Evolutionary conservation across 2,797 vertebrate species (phyloP), one percentile per base, ranked within the genome.

Genomic region (Phrynocephalus guinanensis): DNA sequence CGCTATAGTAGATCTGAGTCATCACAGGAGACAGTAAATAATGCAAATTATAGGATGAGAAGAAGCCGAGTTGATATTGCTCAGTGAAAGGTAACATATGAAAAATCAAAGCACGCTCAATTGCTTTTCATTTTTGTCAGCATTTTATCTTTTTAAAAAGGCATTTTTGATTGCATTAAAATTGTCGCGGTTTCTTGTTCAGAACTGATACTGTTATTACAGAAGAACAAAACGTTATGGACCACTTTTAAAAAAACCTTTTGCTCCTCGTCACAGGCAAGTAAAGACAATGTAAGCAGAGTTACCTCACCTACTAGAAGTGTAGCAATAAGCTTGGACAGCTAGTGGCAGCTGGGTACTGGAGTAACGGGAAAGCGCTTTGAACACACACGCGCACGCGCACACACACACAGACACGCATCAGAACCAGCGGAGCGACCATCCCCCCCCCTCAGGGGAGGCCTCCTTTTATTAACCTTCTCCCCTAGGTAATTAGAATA

Each of bases 31-130:
- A 88, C 48, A 63, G 26, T 28, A 85, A 75, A 33, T 71, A 90
- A 72, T 52, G 84, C 63, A 79, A 82, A 88, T 79, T 85, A 67
- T 30, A 89, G 50, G 85, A 83, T 44, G 68, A 48, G 33, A 82
- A 15, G n/a, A 63, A 63, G 63, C 70, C 38, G 72, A 68, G 52
- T 63, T 88, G 26, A 3, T 84, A 76, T 56, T 33, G 44, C 60
- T 60, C 30, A 78, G 20, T 26, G 44, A 44, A 79, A 79, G 6
- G 3, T 1, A 83, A 84, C 79, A n/a, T 81, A 30, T 52, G 52
- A 76, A 78, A 48, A 77, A 56, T 9, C 81, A 66, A 87, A 83
- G 82, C 38, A 78, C 22, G 28, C 10, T 6, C 3, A 82, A 88
- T 24, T 33, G 76, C 30, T 79, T 71, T 77, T 68, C 28, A 38